Percentiles rank a stretch among this genome's conserved stretches.
phyloP scores from a whole-genome alignment of 2,113 vertebrate species.

The Lampris incognitus region DNA sequence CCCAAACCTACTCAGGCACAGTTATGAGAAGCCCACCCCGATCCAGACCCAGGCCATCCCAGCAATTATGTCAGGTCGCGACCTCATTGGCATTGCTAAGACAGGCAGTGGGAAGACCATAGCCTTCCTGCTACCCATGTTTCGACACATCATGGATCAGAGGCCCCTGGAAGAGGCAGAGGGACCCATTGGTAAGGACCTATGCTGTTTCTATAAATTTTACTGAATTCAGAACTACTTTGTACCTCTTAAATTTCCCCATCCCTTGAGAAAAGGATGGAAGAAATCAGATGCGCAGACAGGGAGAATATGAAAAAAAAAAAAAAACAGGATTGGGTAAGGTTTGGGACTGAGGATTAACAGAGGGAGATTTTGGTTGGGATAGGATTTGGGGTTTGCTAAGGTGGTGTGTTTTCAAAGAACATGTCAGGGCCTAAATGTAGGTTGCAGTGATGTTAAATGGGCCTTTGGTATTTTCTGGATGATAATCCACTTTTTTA shows the following conservation, averaged over 20 bases:
- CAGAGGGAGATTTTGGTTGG: background rate
- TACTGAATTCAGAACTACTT: background rate
- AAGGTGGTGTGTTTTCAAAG: background rate
- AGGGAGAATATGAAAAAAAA: too few species aligned
- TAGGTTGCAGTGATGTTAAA: too few species aligned
- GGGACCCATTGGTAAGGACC: conserved; percentile 90
- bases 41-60: conserved; percentile 98
- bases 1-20: conserved; percentile 81
- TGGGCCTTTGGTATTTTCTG: too few species aligned
- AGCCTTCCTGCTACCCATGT: conserved; percentile 98
- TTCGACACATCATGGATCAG: conserved; percentile 98
- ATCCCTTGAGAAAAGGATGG: too few species aligned
- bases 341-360: too few species aligned
- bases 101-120: conserved; percentile 99
- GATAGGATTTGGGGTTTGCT: background rate
- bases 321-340: too few species aligned
- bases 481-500: background rate
- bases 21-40: conserved; percentile 96
- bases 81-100: conserved; percentile 98
- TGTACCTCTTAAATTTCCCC: too few species aligned
- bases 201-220: background rate
- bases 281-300: too few species aligned
- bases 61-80: conserved; percentile 95
- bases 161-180: conserved; percentile 93
- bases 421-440: background rate